A percentile compares a stretch with the other conserved stretches of the same genome.
These are phyloP conservation scores for Ellobius talpinus DNA, from an alignment of 2,113 vertebrate genomes.

Conservation along the genomic window DNA sequence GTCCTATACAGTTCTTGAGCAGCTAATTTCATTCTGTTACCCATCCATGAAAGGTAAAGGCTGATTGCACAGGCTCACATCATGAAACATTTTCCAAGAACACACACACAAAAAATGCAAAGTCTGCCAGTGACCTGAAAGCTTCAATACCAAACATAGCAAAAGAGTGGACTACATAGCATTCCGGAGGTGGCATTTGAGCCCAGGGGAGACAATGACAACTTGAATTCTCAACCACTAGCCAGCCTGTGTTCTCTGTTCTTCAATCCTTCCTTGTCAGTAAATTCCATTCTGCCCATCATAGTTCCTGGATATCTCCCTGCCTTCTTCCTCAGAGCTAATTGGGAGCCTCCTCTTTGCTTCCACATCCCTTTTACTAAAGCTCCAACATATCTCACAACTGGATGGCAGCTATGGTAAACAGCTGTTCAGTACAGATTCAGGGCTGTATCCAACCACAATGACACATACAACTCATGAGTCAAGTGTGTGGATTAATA, in stretches of 20 bases:
- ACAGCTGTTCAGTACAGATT: neutral
- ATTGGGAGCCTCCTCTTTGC: neutral
- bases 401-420: fast-evolving
- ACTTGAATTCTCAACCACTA: fast-evolving
- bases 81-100: neutral
- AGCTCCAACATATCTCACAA: fast-evolving
- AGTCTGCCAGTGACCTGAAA: neutral
- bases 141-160: neutral
- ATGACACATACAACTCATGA: neutral
- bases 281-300: neutral
- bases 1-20: neutral
- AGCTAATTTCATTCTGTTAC: neutral
- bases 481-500: fast-evolving
- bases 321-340: neutral
- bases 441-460: neutral
- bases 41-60: fast-evolving
- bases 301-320: neutral
- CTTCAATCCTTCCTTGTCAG: neutral
- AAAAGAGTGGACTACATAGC: neutral
- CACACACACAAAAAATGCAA: neutral
- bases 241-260: fast-evolving
- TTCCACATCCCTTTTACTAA: neutral
- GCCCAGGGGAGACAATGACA: fast-evolving
- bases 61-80: fast-evolving
- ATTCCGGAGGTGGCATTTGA: too few species aligned